These are phyloP conservation scores for Drosophila sp. DNA, from an alignment of 1,140 invertebrate genomes.

Conservation along the genomic window DNA sequence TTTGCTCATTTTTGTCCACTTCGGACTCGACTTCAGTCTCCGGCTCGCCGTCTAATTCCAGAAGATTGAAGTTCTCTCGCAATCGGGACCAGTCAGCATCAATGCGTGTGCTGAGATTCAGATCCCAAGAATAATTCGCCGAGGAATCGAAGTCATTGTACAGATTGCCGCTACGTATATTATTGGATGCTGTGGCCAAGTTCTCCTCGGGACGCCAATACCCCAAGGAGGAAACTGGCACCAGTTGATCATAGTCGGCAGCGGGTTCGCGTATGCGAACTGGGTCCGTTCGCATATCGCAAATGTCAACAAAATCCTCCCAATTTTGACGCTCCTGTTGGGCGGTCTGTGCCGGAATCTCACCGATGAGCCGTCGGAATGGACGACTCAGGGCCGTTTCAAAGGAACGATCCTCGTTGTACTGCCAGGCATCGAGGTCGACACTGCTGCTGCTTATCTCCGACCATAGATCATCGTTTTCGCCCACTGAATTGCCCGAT, in stretches of 20 bases:
- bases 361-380: conserved; percentile 22
- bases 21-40: neutral
- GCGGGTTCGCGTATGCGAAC: neutral
- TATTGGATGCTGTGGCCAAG: neutral
- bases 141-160: neutral
- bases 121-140: neutral
- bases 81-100: neutral
- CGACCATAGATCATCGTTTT: conserved; percentile 8
- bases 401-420: conserved; percentile 25
- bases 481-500: neutral
- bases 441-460: neutral
- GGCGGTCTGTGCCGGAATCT: conserved; percentile 16
- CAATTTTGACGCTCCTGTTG: conserved; percentile 8
- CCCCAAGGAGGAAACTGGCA: neutral
- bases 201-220: neutral
- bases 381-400: conserved; percentile 26
- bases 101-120: neutral
- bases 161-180: neutral
- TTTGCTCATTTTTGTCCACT: neutral
- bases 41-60: neutral
- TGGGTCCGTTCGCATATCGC: neutral
- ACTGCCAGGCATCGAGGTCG: conserved; percentile 19
- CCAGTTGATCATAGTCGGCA: neutral
- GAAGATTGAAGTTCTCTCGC: neutral
- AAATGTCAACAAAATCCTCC: neutral